Evolutionary conservation across 1,140 invertebrate species (phyloP), one percentile per base, ranked within the genome.

Genomic region (Cotesia vestalis): DNA sequence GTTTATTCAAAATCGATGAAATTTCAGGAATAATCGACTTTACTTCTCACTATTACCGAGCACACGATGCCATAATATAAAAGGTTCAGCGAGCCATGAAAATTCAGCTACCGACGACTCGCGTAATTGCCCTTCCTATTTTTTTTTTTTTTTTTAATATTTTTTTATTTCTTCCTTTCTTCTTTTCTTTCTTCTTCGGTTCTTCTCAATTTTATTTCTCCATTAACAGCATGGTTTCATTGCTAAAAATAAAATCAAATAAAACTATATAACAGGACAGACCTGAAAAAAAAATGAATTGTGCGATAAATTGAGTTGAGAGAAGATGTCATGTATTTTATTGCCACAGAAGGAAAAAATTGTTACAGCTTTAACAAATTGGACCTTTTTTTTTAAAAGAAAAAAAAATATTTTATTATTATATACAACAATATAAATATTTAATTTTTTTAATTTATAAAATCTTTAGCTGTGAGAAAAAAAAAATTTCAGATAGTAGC

Each of bases 1-100:
- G n/a, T 59, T 63, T 59, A 66, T 71, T 40, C 51, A 64, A 66
- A 66, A 63, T 66, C 69, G 52, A 71, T 71, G 51, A 62, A 57
- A 71, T 62, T 52, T 36, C 27, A 62, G 64, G 64, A 59, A 70
- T 66, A 64, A 66, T 67, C 66, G 27, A 67, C 35, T 66, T 27
- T 51, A n/a, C n/a, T 14, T 66, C 17, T 52, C 40, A 20, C 27
- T 67, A 20, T 14, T 14, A 52, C 40, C 40, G 40, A 46, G 40
- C 14, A 3, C 52, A 14, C 27, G 34, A 67, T 55, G 6, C 14
- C 17, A 20, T 55, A 40, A 59, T 72, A 72, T 72, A 72, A 71
- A 72, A 66, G 70, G 63, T 53, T 64, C 34, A 51, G 55, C 53
- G 64, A 72, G 55, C 70, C 63, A 66, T 72, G 64, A 72, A 72